phyloP scores from a whole-genome alignment of 2,888 invertebrate genomes.

The Zelleria hepariella region DNA sequence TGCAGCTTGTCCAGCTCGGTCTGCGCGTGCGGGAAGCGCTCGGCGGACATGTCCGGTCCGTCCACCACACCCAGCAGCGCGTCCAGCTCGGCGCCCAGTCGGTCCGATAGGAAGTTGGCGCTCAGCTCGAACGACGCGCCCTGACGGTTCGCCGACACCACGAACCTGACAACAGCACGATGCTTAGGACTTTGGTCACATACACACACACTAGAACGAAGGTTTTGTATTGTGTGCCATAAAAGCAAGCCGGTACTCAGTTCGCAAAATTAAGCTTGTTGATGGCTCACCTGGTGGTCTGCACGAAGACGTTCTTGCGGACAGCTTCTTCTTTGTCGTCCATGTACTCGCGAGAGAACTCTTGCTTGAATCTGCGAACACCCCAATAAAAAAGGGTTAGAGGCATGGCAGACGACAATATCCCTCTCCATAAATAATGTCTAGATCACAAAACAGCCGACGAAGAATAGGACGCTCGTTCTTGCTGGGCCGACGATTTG shows the following conservation, averaged over 20 bases:
- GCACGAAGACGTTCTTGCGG: constrained; percentile 42
- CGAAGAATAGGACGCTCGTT: too few relatives aligned
- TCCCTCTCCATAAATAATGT: neutral
- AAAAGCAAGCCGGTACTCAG: neutral
- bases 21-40: constrained; percentile 35
- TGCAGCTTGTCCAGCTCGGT: constrained; percentile 23
- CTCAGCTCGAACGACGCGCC: constrained; percentile 38
- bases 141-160: constrained; percentile 43
- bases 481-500: too few relatives aligned
- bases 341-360: constrained; percentile 32
- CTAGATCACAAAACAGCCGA: neutral
- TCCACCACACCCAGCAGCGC: constrained; percentile 29
- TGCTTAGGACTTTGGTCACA: neutral
- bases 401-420: neutral
- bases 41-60: constrained; percentile 19
- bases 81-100: constrained; percentile 36
- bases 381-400: neutral
- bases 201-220: neutral
- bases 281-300: constrained; percentile 18
- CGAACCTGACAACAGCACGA: constrained; percentile 27
- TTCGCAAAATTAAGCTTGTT: neutral
- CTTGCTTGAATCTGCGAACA: constrained; percentile 29
- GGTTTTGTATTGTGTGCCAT: neutral
- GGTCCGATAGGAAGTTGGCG: constrained; percentile 41
- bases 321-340: constrained; percentile 45